A percentile compares a stretch with the other conserved stretches of the same genome.
phyloP scores from a whole-genome alignment of 1,140 invertebrate species.

The Pogonognathellus flavescens region DNA sequence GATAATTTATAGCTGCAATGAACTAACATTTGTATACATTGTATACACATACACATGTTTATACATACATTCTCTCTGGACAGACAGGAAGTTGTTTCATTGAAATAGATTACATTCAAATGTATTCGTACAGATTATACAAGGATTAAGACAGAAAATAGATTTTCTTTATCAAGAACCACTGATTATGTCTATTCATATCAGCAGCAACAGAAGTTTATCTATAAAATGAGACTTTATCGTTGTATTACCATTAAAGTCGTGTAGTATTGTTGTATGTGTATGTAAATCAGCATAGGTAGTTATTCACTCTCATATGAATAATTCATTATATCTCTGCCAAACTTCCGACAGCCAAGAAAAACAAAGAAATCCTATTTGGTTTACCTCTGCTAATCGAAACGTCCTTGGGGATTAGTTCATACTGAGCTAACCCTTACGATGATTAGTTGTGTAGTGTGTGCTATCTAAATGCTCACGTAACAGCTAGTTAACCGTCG shows the following conservation, averaged over 20 bases:
- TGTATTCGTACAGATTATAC: slow-evolving; percentile 8
- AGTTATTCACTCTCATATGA: too few species aligned
- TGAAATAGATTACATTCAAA: slow-evolving; percentile 37
- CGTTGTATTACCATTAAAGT: too few species aligned
- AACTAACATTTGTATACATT: too few species aligned
- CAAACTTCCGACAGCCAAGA: slow-evolving; percentile 21
- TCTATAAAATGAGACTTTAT: background rate
- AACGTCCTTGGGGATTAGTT: slow-evolving; percentile 22
- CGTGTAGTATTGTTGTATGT: too few species aligned
- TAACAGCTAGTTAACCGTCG: background rate
- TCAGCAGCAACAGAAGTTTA: background rate
- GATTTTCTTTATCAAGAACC: background rate
- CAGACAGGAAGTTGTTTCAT: slow-evolving; percentile 33
- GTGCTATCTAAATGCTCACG: background rate
- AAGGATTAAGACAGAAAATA: slow-evolving; percentile 26
- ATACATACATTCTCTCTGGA: background rate
- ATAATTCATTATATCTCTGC: background rate
- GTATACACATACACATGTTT: background rate
- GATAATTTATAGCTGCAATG: too few species aligned
- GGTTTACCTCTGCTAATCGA: background rate
- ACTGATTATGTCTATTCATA: background rate
- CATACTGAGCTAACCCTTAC: too few species aligned
- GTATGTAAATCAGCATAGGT: too few species aligned
- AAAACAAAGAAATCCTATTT: slow-evolving; percentile 22
- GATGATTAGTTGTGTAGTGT: background rate